phyloP scores from a whole-genome alignment of 2,888 invertebrate species.

The Drosophila pseudotalamancana region DNA sequence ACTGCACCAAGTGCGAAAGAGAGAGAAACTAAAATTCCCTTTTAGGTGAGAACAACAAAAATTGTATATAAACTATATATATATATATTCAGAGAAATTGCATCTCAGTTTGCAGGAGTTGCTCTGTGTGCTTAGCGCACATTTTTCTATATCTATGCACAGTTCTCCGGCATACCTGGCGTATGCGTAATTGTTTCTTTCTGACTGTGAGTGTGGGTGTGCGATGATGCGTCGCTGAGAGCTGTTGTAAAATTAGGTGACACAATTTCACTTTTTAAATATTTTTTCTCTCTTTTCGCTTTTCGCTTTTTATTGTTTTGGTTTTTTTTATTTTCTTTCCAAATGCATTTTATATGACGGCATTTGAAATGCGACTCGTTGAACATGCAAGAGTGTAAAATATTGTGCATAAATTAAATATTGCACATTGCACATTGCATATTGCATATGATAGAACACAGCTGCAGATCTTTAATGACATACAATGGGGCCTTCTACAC shows the following conservation, averaged over 20 bases:
- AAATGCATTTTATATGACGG: slow-evolving; percentile 64
- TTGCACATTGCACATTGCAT: slow-evolving; percentile 9
- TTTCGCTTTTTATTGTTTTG: slow-evolving; percentile 11
- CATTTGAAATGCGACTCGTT: slow-evolving; percentile 60
- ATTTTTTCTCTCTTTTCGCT: slow-evolving; percentile 12
- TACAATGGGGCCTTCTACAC: not conserved
- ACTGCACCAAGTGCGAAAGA: slow-evolving; percentile 5
- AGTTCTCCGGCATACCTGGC: slow-evolving; percentile 26
- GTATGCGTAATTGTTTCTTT: slow-evolving; percentile 47
- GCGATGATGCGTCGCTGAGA: slow-evolving; percentile 59
- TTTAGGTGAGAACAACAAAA: slow-evolving; percentile 24
- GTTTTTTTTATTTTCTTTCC: slow-evolving; percentile 18
- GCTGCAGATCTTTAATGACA: slow-evolving; percentile 8
- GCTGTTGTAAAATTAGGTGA: slow-evolving; percentile 72
- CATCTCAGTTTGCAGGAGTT: slow-evolving; percentile 30
- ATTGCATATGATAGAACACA: not conserved
- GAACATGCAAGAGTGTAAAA: slow-evolving; percentile 20
- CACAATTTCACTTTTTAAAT: slow-evolving; percentile 65
- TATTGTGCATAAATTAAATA: slow-evolving; percentile 45
- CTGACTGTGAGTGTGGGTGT: not conserved
- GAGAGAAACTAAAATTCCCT: slow-evolving; percentile 18
- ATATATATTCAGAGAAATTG: slow-evolving; percentile 26
- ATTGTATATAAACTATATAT: slow-evolving; percentile 2
- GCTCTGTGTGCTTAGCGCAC: slow-evolving; percentile 38
- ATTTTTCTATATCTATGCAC: slow-evolving; percentile 17